A percentile compares a stretch with the other conserved stretches of the same genome.
Evolutionary conservation across 2,113 vertebrate species (phyloP).

Genomic region (Hemicordylus capensis): DNA sequence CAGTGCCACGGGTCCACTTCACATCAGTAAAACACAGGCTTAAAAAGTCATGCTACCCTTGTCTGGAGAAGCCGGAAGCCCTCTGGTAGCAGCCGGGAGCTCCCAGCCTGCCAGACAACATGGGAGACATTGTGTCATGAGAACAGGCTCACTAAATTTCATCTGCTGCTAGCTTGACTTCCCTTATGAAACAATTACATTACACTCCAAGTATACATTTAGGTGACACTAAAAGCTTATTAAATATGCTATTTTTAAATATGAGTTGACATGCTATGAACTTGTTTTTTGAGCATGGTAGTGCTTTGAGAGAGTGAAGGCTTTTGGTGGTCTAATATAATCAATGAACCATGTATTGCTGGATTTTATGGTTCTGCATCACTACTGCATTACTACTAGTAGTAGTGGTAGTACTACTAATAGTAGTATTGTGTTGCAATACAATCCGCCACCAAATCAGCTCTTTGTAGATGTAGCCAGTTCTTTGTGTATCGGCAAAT

Average conservation of each 20-base stretch:
- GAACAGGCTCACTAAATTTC: not conserved
- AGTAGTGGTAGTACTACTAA: too few relatives aligned
- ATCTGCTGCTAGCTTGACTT: constrained; percentile 9
- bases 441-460: not conserved
- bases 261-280: not conserved
- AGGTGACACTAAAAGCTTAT: not conserved
- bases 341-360: not conserved
- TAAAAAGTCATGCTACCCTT: too few relatives aligned
- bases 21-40: too few relatives aligned
- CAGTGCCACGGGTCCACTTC: too few relatives aligned
- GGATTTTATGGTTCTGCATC: not conserved
- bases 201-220: not conserved
- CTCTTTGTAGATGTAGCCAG: too few relatives aligned
- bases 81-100: too few relatives aligned
- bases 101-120: too few relatives aligned
- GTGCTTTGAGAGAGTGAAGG: not conserved
- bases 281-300: not conserved
- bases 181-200: not conserved
- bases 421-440: not conserved
- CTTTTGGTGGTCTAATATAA: constrained; percentile 18
- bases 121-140: too few relatives aligned
- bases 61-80: too few relatives aligned
- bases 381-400: too few relatives aligned
- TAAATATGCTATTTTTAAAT: constrained; percentile 4
- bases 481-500: too few relatives aligned